Evolutionary conservation across 2,113 vertebrate species (phyloP), one percentile per base, ranked within the genome.

Genomic region (Xiphorhynchus elegans): DNA sequence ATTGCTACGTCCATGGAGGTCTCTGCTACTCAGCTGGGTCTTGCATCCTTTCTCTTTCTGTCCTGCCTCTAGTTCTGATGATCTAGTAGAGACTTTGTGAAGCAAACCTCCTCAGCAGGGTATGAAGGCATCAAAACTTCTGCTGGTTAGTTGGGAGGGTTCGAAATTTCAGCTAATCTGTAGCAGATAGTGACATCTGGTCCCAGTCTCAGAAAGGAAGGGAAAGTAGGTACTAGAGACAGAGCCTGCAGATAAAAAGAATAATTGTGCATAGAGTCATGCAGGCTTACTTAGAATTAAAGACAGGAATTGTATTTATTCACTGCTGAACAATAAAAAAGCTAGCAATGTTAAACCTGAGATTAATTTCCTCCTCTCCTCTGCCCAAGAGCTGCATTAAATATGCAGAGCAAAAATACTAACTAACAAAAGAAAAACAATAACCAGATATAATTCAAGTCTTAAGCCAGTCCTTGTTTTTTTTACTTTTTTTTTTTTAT

Each of bases 301-400:
- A 78, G 56, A 26, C 2, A 75, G 35, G 46, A 66, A 29, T 68
- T 68, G 28, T 19, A 68, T 89, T 95, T 87, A 75, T 69, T 49
- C 10, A 60, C 58, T 62, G 28, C 29, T 24, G 44, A 79, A 42
- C 37, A 60, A 72, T 29, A 60, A 82, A 53, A 29, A 42, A 87
- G 7, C 37, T 37, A 44, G 9, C 5, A 49, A 28, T 26, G 37
- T 53, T 91, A 96, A 92, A 94, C 19, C 3, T 1, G 2, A 77
- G 59, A 95, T 82, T 64, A 79, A 94, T 63, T 94, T 93, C 56
- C 13, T 60, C 58, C n/a, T 75, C 15, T 95, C 19, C n/a, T 76
- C n/a, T 87, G 58, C 21, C 23, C 49, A 56, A 44, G 23, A 87
- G 70, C 60, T 76, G 49, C 8, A 72, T 70, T 93, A 84, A 88